Evolutionary conservation across 2,113 vertebrate genomes (phyloP).

Genomic region (Gila orcuttii): DNA sequence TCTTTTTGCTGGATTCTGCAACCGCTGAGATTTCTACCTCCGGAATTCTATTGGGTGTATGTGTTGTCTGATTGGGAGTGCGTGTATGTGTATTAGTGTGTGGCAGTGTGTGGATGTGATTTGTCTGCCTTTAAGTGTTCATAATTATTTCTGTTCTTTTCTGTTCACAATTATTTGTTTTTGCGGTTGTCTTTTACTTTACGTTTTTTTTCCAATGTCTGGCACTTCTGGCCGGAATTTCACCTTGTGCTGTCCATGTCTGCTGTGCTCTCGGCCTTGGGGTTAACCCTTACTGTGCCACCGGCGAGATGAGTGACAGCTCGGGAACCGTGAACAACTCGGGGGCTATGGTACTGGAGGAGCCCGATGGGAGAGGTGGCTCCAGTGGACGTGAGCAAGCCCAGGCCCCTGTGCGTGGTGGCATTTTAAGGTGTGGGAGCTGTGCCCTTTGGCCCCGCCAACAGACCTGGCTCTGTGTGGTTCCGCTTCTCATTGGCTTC

Average conservation of each 20-base stretch:
- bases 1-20: slow-evolving; percentile 42
- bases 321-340: slow-evolving; percentile 77
- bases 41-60: slow-evolving; percentile 58
- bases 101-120: slow-evolving; percentile 62
- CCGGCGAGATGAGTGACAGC: slow-evolving; percentile 74
- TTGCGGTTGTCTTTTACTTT: slow-evolving; percentile 31
- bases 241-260: slow-evolving; percentile 61
- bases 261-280: slow-evolving; percentile 48
- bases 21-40: slow-evolving; percentile 53
- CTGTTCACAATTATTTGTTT: slow-evolving; percentile 58
- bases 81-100: slow-evolving; percentile 56
- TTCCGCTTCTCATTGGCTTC: slow-evolving; percentile 91
- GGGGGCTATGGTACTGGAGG: slow-evolving; percentile 82
- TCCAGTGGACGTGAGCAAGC: slow-evolving; percentile 75
- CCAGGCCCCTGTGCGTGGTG: slow-evolving; percentile 77
- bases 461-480: slow-evolving; percentile 91
- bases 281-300: slow-evolving; percentile 70
- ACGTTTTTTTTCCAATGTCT: slow-evolving; percentile 34
- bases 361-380: slow-evolving; percentile 76
- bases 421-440: slow-evolving; percentile 82
- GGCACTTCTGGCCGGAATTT: slow-evolving; percentile 48
- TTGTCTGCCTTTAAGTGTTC: slow-evolving; percentile 52
- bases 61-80: slow-evolving; percentile 57
- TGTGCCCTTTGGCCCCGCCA: slow-evolving; percentile 91
- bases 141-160: slow-evolving; percentile 53